phyloP scores from a whole-genome alignment of 30 jellyfish, hydroid and myxozoan species.

The Aurelia sp. region DNA sequence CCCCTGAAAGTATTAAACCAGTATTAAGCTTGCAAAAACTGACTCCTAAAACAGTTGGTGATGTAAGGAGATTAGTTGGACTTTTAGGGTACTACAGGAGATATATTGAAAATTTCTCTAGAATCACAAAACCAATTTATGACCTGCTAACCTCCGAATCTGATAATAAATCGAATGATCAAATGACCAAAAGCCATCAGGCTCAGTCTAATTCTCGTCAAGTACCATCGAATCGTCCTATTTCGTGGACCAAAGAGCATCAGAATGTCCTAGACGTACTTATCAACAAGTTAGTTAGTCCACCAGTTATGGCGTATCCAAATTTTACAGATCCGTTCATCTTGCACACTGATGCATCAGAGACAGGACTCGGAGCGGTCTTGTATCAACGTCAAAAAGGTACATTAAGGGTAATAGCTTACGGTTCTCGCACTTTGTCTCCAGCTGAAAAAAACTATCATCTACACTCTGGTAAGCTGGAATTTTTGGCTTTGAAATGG shows the following conservation, averaged over 20 bases:
- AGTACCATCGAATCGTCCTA: constrained; percentile 10
- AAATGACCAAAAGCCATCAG: not conserved
- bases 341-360: constrained; percentile 60
- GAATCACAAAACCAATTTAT: constrained; percentile 26
- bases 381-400: constrained; percentile 23
- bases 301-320: constrained; percentile 67
- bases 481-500: constrained; percentile 62
- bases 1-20: constrained; percentile 16
- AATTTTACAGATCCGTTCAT: constrained; percentile 13
- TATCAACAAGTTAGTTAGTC: not conserved
- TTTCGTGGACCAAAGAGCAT: constrained; percentile 30
- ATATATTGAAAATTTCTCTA: constrained; percentile 27
- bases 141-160: constrained; percentile 2
- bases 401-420: constrained; percentile 36
- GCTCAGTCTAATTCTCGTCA: not conserved
- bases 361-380: constrained; percentile 52
- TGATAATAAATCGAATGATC: not conserved
- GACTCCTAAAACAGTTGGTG: constrained; percentile 45
- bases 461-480: constrained; percentile 56
- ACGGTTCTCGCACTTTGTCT: constrained; percentile 40
- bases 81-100: constrained; percentile 32
- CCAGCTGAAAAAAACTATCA: constrained; percentile 56
- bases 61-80: constrained; percentile 26
- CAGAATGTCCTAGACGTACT: constrained; percentile 6
- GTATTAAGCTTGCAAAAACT: constrained; percentile 3